Evolutionary conservation across 1,140 invertebrate species (phyloP).

Genomic region (Leptonema lineaticorne): DNA sequence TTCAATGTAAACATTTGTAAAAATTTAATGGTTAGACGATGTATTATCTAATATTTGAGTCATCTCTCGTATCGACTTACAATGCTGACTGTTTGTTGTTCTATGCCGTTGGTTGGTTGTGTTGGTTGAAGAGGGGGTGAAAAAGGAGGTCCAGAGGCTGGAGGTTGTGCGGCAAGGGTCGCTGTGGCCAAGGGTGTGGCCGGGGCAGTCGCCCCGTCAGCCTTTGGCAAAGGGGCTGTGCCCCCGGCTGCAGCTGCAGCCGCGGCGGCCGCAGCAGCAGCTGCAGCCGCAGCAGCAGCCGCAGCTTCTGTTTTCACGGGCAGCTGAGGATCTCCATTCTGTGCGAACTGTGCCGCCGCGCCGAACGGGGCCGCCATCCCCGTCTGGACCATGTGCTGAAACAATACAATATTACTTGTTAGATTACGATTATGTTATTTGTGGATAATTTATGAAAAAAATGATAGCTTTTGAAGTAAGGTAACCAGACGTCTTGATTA

Average conservation of each 20-base stretch:
- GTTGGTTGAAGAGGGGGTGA: constrained; percentile 53
- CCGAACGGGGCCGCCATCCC: constrained; percentile 83
- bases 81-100: constrained; percentile 56
- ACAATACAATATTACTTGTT: too few species aligned
- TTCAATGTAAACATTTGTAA: too few species aligned
- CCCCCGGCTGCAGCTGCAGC: constrained; percentile 52
- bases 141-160: constrained; percentile 52
- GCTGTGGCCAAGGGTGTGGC: constrained; percentile 48
- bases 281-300: constrained; percentile 57
- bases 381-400: constrained; percentile 94
- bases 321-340: constrained; percentile 65
- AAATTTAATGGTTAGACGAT: too few species aligned
- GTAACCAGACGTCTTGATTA: too few species aligned
- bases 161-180: constrained; percentile 44
- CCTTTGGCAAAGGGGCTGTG: constrained; percentile 47
- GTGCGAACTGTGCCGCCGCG: constrained; percentile 71
- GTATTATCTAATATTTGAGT: too few species aligned
- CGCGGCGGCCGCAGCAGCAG: constrained; percentile 50
- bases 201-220: constrained; percentile 51
- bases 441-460: too few species aligned
- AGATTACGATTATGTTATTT: too few species aligned
- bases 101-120: constrained; percentile 51
- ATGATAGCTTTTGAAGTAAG: too few species aligned
- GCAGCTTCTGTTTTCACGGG: constrained; percentile 54
- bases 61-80: constrained; percentile 50